Evolutionary conservation across 2,113 vertebrate species (phyloP).

Genomic region (Gymnorhina tibicen): DNA sequence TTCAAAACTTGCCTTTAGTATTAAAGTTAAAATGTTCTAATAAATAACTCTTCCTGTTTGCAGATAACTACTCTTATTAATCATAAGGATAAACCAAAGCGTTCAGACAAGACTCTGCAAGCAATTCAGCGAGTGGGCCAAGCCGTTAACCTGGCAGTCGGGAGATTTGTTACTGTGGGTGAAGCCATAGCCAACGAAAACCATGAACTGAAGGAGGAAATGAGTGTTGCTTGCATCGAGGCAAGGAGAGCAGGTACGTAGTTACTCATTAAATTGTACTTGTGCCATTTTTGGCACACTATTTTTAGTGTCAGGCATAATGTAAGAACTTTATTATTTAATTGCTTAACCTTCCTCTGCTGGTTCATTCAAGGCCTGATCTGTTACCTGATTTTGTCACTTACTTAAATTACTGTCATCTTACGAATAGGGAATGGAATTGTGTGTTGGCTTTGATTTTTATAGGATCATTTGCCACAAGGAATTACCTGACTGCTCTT

Average conservation of each 20-base stretch:
- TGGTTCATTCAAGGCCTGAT: neutral
- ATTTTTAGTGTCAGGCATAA: neutral
- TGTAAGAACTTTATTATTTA: neutral
- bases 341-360: neutral
- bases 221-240: conserved; percentile 91
- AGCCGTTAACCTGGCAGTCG: conserved; percentile 90
- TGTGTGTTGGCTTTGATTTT: neutral
- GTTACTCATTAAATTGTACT: neutral
- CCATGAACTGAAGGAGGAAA: conserved; percentile 93
- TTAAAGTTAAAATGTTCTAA: neutral
- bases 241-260: conserved; percentile 89
- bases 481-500: neutral
- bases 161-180: conserved; percentile 92
- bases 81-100: conserved; percentile 96
- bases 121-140: conserved; percentile 94
- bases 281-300: neutral
- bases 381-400: neutral
- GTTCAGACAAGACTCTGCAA: conserved; percentile 91
- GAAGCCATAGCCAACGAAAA: conserved; percentile 96
- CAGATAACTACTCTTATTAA: conserved; percentile 98
- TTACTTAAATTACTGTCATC: neutral
- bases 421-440: neutral
- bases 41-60: conserved; percentile 43
- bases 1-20: neutral
- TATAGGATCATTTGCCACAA: neutral